A percentile compares a stretch with the other conserved stretches of the same genome.
phyloP scores from a whole-genome alignment of 92 coral and sea anemone genomes.

The Umimayanthus chanpuru region DNA sequence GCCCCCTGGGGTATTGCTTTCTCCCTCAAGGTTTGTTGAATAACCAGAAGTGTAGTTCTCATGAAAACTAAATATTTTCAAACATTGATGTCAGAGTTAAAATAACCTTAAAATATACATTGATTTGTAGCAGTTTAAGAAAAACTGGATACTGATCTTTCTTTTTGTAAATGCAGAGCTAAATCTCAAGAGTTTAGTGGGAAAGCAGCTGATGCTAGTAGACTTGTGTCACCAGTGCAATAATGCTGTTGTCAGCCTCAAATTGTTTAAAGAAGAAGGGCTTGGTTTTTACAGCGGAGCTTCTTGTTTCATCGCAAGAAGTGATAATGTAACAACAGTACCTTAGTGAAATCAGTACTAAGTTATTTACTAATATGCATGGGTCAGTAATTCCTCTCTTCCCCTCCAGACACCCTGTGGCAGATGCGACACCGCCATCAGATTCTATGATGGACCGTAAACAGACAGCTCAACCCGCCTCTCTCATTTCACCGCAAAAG shows the following conservation, averaged over 20 bases:
- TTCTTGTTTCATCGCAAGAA: background rate
- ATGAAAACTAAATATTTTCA: too few species aligned
- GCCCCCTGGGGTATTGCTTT: constrained; percentile 6
- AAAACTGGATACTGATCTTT: too few species aligned
- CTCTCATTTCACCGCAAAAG: background rate
- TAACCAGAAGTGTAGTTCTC: background rate
- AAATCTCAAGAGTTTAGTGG: too few species aligned
- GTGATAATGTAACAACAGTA: background rate
- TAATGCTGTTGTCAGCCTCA: too few species aligned
- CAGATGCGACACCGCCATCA: background rate
- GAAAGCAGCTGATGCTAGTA: too few species aligned
- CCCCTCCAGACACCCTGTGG: constrained; percentile 13
- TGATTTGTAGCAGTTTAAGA: too few species aligned
- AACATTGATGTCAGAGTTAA: too few species aligned
- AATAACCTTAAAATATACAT: too few species aligned
- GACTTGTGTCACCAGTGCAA: too few species aligned
- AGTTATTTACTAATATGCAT: background rate
- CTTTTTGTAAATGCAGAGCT: too few species aligned
- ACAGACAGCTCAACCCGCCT: constrained; percentile 1
- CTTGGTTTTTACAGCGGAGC: too few species aligned
- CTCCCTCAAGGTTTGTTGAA: constrained; percentile 30
- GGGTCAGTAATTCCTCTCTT: background rate
- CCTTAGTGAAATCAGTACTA: background rate
- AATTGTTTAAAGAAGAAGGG: too few species aligned
- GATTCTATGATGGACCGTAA: constrained; percentile 37